Percentiles rank a stretch among this genome's conserved stretches.
phyloP scores from a whole-genome alignment of 2,888 invertebrate genomes.

The Criorhina ranunculi region DNA sequence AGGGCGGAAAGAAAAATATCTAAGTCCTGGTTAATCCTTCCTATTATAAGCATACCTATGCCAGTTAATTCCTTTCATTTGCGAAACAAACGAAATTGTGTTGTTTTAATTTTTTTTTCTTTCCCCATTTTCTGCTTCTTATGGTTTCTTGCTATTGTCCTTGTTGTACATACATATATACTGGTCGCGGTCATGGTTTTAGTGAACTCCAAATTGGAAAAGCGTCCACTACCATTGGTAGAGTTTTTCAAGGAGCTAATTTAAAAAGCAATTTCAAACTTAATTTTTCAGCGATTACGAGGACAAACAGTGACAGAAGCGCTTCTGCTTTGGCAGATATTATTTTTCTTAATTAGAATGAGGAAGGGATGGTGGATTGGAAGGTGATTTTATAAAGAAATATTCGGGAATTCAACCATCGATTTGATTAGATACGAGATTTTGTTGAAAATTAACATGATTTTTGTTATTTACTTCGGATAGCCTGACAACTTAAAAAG shows the following conservation, averaged over 20 bases:
- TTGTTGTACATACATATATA: slow-evolving; percentile 4
- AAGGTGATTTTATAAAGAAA: slow-evolving; percentile 1
- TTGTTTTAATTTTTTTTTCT: slow-evolving; percentile 48
- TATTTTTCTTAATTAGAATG: slow-evolving; percentile 59
- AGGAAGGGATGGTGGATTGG: slow-evolving; percentile 10
- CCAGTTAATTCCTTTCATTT: slow-evolving; percentile 66
- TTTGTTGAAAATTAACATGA: neutral
- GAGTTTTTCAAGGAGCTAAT: slow-evolving; percentile 78
- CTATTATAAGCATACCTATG: slow-evolving; percentile 67
- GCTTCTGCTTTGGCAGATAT: slow-evolving; percentile 22
- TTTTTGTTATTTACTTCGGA: neutral
- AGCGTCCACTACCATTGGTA: neutral
- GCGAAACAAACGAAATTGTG: slow-evolving; percentile 44
- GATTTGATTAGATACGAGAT: slow-evolving; percentile 14
- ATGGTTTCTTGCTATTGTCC: slow-evolving; percentile 10
- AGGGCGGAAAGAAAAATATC: slow-evolving; percentile 73
- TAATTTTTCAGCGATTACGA: slow-evolving; percentile 83
- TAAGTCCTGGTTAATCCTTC: slow-evolving; percentile 76
- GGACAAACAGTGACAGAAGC: slow-evolving; percentile 79
- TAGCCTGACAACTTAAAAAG: too few species aligned
- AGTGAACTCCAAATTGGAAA: slow-evolving; percentile 45
- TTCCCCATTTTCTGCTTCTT: neutral
- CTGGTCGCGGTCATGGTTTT: slow-evolving; percentile 42
- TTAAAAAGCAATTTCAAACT: slow-evolving; percentile 84
- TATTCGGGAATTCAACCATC: neutral